A percentile compares a stretch with the other conserved stretches of the same genome.
phyloP scores from a whole-genome alignment of 1,140 invertebrate genomes.

The Ceratina japonica region DNA sequence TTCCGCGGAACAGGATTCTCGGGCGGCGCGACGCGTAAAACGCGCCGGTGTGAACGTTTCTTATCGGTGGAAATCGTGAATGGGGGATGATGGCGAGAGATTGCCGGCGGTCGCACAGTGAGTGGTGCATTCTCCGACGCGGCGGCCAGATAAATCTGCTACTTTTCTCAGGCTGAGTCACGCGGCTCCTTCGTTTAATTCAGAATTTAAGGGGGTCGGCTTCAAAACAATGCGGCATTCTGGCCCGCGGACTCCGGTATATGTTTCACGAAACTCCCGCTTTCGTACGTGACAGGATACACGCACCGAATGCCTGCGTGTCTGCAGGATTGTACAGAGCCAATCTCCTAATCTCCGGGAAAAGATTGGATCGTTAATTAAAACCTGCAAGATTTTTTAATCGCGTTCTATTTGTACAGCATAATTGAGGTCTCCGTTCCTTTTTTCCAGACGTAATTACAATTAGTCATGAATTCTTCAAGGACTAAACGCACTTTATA shows the following conservation, averaged over 20 bases:
- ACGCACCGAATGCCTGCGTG: background rate
- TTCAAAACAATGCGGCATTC: constrained; percentile 38
- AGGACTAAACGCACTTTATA: too few relatives aligned
- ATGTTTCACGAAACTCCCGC: constrained; percentile 28
- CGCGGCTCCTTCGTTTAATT: constrained; percentile 25
- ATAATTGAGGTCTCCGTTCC: too few relatives aligned
- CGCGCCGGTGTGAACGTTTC: constrained; percentile 16
- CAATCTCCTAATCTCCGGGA: background rate
- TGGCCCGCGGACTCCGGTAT: constrained; percentile 21
- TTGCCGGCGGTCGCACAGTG: constrained; percentile 33
- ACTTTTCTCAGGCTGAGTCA: constrained; percentile 40
- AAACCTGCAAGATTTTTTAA: background rate
- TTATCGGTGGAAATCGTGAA: constrained; percentile 44
- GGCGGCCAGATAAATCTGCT: constrained; percentile 38
- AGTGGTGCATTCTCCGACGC: constrained; percentile 26
- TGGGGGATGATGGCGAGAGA: constrained; percentile 40
- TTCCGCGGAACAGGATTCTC: background rate
- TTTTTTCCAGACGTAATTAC: too few relatives aligned
- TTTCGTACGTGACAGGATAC: constrained; percentile 18
- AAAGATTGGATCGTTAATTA: background rate
- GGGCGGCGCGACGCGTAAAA: background rate
- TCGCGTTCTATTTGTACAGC: too few relatives aligned
- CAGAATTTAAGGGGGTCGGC: constrained; percentile 1
- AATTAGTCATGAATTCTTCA: too few relatives aligned
- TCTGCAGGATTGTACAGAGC: constrained; percentile 1